Base-by-base conservation (phyloP, 2,113 vertebrate species). In the Notarius lentiginosus region DNA sequence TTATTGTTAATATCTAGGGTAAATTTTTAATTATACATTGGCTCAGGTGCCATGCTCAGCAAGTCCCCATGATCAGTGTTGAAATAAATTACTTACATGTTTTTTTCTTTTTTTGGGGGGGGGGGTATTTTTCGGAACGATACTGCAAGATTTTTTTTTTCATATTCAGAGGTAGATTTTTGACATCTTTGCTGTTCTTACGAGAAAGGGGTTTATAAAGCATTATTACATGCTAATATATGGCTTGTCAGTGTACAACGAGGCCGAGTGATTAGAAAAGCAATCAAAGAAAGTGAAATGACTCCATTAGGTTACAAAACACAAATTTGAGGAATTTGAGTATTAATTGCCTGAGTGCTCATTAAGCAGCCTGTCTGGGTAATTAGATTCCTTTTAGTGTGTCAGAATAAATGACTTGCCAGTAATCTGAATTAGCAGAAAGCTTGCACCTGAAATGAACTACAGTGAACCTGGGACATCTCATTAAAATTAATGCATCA, bases 401-500 rank as follows among this genome's bases (percentile, higher is more conserved):
- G 24, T 18, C 90, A 90, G 90, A 89, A 92, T 94, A 94, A 94
- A 95, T 93, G 92, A 94, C 88, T 89, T 91, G 88, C 89, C 89
- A 30, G 87, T 95, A 94, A 95, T 95, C 93, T 91, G 91, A 93
- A 91, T 91, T 87, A 94, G 93, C 92, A 91, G 92, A 88, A 88
- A 86, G 91, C 79, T 89, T 83, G 90, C 88, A 90, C 70, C 92
- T 4, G 89, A 91, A 92, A 94, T 93, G 92, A 94, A 94, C 90
- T 93, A 92, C 89, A 90, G 92, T 92, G 92, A 90, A 94, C 79
- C 30, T 81, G 79, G 34, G 56, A 88, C 66, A 89, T 85, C 93
- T 95, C 94, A 94, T 95, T 94, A 93, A 94, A 95, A 95, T 91
- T 93, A 95, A 94, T 91, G 92, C 90, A 90, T 92, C 89, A 91